Evolutionary conservation across 1,140 invertebrate species (phyloP).

Genomic region (Magallana angulata): DNA sequence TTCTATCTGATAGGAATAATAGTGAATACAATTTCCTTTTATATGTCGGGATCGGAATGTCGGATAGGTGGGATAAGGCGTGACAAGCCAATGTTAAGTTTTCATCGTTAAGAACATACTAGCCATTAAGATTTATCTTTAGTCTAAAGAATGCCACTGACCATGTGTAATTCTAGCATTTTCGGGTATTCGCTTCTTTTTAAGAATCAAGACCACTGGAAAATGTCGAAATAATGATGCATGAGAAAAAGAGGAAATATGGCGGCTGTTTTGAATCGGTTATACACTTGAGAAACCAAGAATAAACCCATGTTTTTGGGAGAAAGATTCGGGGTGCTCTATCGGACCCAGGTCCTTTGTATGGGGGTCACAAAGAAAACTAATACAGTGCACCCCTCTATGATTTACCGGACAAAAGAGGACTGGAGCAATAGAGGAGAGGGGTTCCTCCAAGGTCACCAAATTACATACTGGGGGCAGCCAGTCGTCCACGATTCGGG

Average conservation of each 20-base stretch:
- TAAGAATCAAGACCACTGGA: constrained; percentile 27
- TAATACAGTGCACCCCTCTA: background rate
- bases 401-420: constrained; percentile 17
- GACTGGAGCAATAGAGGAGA: background rate
- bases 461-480: background rate
- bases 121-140: background rate
- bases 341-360: background rate
- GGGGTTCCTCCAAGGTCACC: background rate
- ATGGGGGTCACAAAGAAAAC: constrained; percentile 10
- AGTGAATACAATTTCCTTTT: constrained; percentile 4
- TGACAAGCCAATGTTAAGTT: background rate
- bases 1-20: background rate
- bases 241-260: background rate
- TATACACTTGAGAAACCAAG: constrained; percentile 23
- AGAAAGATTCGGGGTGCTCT: background rate
- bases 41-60: background rate
- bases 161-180: constrained; percentile 20
- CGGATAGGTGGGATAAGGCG: constrained; percentile 12
- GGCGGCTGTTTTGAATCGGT: constrained; percentile 26
- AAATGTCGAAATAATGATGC: constrained; percentile 22
- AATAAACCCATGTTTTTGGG: background rate
- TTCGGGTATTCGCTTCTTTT: background rate
- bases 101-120: background rate
- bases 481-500: too few relatives aligned
- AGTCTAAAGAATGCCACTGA: constrained; percentile 18